These are phyloP conservation scores for Caenorhabditis zanzibari DNA, from an alignment of 2,888 invertebrate genomes.

Conservation along the genomic window DNA sequence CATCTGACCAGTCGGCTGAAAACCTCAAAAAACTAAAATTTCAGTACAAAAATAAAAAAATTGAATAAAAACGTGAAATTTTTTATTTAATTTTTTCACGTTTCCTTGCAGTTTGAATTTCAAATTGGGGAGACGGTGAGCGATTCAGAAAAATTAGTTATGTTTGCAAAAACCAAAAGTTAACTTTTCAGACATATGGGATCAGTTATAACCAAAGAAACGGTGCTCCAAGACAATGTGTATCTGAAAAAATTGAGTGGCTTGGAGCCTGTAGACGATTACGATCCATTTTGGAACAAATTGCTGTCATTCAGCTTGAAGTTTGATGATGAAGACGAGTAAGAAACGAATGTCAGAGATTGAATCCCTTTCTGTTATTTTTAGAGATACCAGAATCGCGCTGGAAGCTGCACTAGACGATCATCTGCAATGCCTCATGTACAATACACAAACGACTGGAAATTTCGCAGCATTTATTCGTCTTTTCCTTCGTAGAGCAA, in stretches of 20 bases:
- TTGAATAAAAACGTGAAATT: too few species aligned
- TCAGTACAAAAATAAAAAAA: too few species aligned
- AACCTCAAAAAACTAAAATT: too few species aligned
- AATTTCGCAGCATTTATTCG: constrained; percentile 93
- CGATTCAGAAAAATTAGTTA: background rate
- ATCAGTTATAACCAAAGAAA: constrained; percentile 71
- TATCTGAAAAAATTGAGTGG: constrained; percentile 76
- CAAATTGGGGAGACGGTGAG: too few species aligned
- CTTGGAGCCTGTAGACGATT: constrained; percentile 89
- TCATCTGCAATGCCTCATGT: constrained; percentile 88
- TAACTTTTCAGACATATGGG: constrained; percentile 64
- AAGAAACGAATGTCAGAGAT: background rate
- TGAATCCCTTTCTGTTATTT: background rate
- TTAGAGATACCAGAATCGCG: constrained; percentile 68
- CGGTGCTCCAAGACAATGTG: constrained; percentile 73
- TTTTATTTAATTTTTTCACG: too few species aligned
- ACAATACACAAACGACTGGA: constrained; percentile 92
- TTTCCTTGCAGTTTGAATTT: too few species aligned
- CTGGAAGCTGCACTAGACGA: constrained; percentile 90
- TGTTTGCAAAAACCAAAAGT: background rate
- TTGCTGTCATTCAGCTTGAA: constrained; percentile 90
- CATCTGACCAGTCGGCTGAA: too few species aligned
- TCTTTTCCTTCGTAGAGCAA: constrained; percentile 90
- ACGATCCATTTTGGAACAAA: constrained; percentile 95
- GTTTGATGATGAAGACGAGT: constrained; percentile 80